Percentiles rank a stretch among this genome's conserved stretches.
Conservation (phyloP, 2,113 vertebrate species). For the Chrysochloris asiatica region DNA sequence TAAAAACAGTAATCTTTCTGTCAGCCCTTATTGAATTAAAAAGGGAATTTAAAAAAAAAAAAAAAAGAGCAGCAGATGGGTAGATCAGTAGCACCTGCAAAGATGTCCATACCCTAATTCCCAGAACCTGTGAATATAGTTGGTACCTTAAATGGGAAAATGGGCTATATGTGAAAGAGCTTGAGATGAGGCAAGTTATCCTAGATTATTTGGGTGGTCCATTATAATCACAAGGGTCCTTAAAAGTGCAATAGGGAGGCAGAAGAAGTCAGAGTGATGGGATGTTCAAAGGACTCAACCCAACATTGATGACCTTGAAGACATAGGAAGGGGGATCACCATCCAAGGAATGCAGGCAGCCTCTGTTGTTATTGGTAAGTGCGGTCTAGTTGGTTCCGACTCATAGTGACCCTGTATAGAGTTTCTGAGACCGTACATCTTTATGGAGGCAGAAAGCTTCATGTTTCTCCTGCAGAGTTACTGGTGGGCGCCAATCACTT, state of each 20-base stretch:
- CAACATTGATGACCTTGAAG: not conserved
- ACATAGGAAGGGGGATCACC: not conserved
- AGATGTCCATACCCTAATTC: not conserved
- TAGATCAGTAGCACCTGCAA: not conserved
- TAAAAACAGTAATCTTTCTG: not conserved
- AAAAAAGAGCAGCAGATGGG: not conserved
- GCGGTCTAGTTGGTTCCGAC: too few species aligned
- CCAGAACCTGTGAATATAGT: not conserved
- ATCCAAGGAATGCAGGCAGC: not conserved
- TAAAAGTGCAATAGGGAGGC: not conserved
- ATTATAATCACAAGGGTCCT: not conserved
- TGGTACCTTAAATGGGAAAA: not conserved
- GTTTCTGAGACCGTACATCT: too few species aligned
- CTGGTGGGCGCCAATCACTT: too few species aligned
- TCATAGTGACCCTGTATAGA: too few species aligned
- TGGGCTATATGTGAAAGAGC: not conserved
- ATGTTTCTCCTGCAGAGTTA: too few species aligned
- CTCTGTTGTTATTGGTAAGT: too few species aligned
- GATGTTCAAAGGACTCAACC: not conserved
- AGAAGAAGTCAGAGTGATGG: not conserved
- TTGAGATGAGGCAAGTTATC: not conserved
- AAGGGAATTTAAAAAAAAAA: too few species aligned
- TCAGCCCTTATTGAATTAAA: conserved; percentile 17
- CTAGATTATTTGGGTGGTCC: not conserved
- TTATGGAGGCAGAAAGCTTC: too few species aligned